phyloP scores from a whole-genome alignment of 1,140 invertebrate species.

The Alviniconcha marisindica region DNA sequence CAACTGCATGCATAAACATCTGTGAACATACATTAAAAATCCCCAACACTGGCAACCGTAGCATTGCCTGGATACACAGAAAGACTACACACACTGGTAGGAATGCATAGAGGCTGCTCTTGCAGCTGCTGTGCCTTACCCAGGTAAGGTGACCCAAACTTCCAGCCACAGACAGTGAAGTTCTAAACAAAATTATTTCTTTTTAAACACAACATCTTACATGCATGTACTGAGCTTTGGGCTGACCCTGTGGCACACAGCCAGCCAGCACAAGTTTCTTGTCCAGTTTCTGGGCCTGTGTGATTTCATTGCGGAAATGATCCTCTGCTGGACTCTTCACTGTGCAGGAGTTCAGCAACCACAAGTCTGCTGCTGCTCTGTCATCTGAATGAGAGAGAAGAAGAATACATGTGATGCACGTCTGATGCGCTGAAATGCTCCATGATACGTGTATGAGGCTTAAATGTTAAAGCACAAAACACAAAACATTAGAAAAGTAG shows the following conservation, averaged over 20 bases:
- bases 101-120: too few species aligned
- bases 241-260: slow-evolving; percentile 91
- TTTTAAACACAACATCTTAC: too few species aligned
- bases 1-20: too few species aligned
- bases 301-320: slow-evolving; percentile 96
- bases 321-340: slow-evolving; percentile 98
- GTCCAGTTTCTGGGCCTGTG: slow-evolving; percentile 84
- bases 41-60: too few species aligned
- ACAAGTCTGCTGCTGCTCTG: slow-evolving; percentile 90
- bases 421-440: neutral
- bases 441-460: neutral
- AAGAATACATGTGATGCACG: neutral
- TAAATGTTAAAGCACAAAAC: neutral
- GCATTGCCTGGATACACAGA: too few species aligned
- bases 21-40: too few species aligned
- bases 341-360: slow-evolving; percentile 98
- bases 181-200: too few species aligned
- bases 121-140: too few species aligned
- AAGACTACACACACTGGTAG: too few species aligned
- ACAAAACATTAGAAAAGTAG: neutral
- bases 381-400: slow-evolving; percentile 78
- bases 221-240: slow-evolving; percentile 72
- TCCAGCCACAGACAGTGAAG: too few species aligned
- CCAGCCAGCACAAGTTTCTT: slow-evolving; percentile 96
- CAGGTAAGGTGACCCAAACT: too few species aligned